Percentiles rank a stretch among this genome's conserved stretches.
Evolutionary conservation across 2,113 vertebrate genomes (phyloP).

Genomic region (Oxygymnocypris stewartii): DNA sequence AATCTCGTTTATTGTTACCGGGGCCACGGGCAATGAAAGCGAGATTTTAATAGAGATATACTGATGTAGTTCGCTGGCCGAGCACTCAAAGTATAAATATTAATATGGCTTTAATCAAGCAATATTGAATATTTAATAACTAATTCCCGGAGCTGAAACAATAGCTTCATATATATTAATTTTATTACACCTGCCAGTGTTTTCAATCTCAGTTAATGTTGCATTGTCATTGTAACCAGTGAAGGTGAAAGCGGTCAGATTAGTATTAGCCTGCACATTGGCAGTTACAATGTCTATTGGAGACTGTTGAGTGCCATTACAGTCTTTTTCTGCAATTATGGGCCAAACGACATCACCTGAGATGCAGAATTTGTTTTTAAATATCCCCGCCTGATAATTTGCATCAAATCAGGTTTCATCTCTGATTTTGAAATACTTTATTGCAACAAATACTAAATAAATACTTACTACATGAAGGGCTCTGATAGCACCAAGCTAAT

Average conservation of each 20-base stretch:
- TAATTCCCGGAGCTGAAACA: too few relatives aligned
- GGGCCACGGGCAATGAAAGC: too few relatives aligned
- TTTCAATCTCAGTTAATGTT: background rate
- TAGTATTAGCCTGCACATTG: rapidly evolving
- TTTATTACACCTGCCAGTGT: too few relatives aligned
- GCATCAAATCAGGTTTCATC: background rate
- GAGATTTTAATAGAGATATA: too few relatives aligned
- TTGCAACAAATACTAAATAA: background rate
- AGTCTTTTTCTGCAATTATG: background rate
- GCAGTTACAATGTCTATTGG: slow-evolving; percentile 70
- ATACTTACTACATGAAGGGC: slow-evolving; percentile 44
- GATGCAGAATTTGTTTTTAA: background rate
- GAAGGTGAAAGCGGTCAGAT: slow-evolving; percentile 62
- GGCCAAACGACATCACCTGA: slow-evolving; percentile 54
- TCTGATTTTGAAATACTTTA: background rate
- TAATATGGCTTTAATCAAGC: too few relatives aligned
- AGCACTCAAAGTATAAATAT: too few relatives aligned
- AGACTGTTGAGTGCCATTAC: slow-evolving; percentile 70
- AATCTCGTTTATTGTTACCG: too few relatives aligned
- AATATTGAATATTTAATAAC: too few relatives aligned
- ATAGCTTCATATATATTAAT: too few relatives aligned
- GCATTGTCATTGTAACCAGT: slow-evolving; percentile 32
- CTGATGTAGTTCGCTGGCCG: too few relatives aligned
- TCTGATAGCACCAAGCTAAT: slow-evolving; percentile 45
- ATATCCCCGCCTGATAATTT: background rate